Evolutionary conservation across 2,797 vertebrate genomes (phyloP).

Genomic region (Manis pentadactyla): DNA sequence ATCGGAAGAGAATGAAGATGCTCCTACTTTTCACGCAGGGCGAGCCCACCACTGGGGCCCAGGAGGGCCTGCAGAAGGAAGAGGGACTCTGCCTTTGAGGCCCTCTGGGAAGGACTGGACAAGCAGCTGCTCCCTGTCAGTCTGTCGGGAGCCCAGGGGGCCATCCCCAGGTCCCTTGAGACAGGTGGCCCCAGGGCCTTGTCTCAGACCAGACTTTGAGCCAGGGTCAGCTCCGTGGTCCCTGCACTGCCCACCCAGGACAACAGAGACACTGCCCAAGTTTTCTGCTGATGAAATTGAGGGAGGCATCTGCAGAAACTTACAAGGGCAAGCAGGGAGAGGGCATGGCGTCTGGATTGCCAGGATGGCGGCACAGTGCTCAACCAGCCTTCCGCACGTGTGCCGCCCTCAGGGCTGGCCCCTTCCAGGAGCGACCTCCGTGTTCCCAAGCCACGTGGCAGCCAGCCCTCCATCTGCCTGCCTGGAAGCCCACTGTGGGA

Average conservation of each 20-base stretch:
- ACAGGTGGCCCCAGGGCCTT: not conserved
- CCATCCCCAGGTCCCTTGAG: not conserved
- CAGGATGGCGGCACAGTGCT: accelerated
- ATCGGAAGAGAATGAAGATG: not conserved
- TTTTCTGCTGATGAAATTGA: not conserved
- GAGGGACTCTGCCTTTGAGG: not conserved
- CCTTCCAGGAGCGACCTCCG: accelerated
- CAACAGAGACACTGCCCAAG: accelerated
- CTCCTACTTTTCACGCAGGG: accelerated
- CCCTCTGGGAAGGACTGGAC: not conserved
- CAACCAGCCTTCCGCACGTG: accelerated
- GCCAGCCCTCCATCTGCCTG: accelerated
- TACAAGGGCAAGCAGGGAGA: accelerated
- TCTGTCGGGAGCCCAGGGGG: accelerated
- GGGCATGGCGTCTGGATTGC: accelerated
- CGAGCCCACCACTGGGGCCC: no score
- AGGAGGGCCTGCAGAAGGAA: no score
- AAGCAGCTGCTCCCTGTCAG: not conserved
- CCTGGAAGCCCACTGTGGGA: not conserved
- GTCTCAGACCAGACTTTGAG: not conserved
- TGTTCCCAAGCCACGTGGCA: accelerated
- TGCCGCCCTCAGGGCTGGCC: accelerated
- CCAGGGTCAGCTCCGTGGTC: not conserved
- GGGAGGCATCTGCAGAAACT: not conserved
- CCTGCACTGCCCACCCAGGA: not conserved